These are phyloP conservation scores for Mythimna ferrago DNA, from an alignment of 2,888 invertebrate genomes.

Conservation along the genomic window DNA sequence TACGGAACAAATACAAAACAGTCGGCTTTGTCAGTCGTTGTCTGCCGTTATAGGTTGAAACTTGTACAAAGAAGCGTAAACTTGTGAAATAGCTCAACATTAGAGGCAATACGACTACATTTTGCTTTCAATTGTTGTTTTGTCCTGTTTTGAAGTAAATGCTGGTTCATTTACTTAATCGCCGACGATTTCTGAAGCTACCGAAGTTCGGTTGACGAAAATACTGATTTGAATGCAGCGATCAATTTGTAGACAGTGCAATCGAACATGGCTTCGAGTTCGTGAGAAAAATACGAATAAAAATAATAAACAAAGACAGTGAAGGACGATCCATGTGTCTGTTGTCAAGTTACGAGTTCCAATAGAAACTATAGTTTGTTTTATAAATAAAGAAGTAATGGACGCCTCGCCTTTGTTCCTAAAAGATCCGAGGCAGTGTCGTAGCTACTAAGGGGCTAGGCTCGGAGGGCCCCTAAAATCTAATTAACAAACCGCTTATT, in stretches of 20 bases:
- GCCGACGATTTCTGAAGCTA: slow-evolving; percentile 9
- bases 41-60: slow-evolving; percentile 35
- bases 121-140: slow-evolving; percentile 45
- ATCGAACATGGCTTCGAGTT: slow-evolving; percentile 25
- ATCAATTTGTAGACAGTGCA: slow-evolving; percentile 32
- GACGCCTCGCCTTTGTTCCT: slow-evolving; percentile 27
- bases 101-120: slow-evolving; percentile 44
- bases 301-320: slow-evolving; percentile 1
- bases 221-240: neutral
- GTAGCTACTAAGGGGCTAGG: too few relatives aligned
- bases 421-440: neutral
- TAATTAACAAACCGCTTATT: too few relatives aligned
- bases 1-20: slow-evolving; percentile 42
- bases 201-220: slow-evolving; percentile 35
- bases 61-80: slow-evolving; percentile 52
- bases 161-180: slow-evolving; percentile 28
- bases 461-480: too few relatives aligned
- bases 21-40: slow-evolving; percentile 35
- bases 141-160: slow-evolving; percentile 34
- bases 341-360: slow-evolving; percentile 25
- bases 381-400: slow-evolving; percentile 39
- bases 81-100: slow-evolving; percentile 39
- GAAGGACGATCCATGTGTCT: slow-evolving; percentile 22
- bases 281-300: slow-evolving; percentile 41
- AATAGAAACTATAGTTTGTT: slow-evolving; percentile 26